These are phyloP conservation scores for Crotalus helleri DNA, from an alignment of 2,113 vertebrate genomes.

Conservation along the genomic window DNA sequence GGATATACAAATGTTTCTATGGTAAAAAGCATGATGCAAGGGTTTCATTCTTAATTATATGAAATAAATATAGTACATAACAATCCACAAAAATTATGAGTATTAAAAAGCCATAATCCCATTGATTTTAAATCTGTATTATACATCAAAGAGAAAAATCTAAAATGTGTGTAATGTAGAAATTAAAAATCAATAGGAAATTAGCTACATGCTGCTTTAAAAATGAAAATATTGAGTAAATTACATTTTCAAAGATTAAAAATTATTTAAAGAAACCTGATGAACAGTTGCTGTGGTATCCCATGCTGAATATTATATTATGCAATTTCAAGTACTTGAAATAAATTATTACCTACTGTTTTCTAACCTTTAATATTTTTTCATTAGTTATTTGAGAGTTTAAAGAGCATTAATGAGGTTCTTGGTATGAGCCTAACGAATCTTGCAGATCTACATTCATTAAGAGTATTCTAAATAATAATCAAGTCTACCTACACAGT, in stretches of 20 bases:
- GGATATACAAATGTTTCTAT: conserved; percentile 15
- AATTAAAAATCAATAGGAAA: not conserved
- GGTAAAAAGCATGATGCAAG: conserved; percentile 17
- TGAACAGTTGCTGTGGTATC: conserved; percentile 16
- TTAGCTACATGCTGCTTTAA: not conserved
- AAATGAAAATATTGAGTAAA: not conserved
- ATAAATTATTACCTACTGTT: conserved; percentile 4
- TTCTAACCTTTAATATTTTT: not conserved
- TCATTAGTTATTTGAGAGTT: not conserved
- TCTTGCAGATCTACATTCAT: not conserved
- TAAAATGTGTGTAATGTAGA: not conserved
- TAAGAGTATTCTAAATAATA: not conserved
- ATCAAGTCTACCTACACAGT: not conserved
- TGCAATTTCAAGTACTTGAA: not conserved
- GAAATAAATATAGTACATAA: not conserved
- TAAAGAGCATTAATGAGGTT: not conserved
- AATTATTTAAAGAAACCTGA: not conserved
- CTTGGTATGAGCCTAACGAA: not conserved
- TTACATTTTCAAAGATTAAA: not conserved
- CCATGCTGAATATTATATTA: not conserved
- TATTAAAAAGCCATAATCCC: not conserved
- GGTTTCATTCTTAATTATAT: not conserved
- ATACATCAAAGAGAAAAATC: not conserved
- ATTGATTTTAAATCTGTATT: not conserved
- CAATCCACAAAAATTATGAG: not conserved